phyloP scores from a whole-genome alignment of 2,797 vertebrate species.

The Sciurus vulgaris region DNA sequence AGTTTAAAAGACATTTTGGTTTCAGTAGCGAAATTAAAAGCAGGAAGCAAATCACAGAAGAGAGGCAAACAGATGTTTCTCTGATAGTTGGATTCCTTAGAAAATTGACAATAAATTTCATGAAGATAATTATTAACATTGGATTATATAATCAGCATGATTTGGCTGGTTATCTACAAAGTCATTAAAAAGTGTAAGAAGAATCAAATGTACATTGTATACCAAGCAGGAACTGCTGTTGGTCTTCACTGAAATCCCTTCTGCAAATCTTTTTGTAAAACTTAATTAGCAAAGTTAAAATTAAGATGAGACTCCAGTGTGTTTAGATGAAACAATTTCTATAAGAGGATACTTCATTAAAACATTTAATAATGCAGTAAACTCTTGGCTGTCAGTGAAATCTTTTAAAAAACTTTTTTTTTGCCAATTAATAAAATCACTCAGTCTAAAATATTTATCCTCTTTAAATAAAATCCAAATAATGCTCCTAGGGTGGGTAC shows the following conservation, averaged over 20 bases:
- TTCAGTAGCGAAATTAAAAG: constrained; percentile 82
- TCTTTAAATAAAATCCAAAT: constrained; percentile 46
- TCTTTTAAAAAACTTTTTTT: constrained; percentile 61
- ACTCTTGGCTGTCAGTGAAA: constrained; percentile 70
- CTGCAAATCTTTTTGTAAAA: constrained; percentile 68
- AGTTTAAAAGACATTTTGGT: constrained; percentile 76
- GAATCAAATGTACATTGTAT: constrained; percentile 73
- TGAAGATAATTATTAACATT: constrained; percentile 85
- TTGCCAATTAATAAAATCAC: constrained; percentile 69
- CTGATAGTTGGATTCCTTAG: constrained; percentile 84
- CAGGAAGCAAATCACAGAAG: constrained; percentile 72
- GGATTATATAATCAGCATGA: constrained; percentile 80
- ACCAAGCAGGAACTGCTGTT: constrained; percentile 62
- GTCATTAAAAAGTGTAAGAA: constrained; percentile 82
- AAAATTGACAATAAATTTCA: constrained; percentile 80
- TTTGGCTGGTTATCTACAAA: constrained; percentile 74
- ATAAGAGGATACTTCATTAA: constrained; percentile 78
- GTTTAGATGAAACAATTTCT: constrained; percentile 77
- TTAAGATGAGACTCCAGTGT: constrained; percentile 74
- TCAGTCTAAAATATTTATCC: constrained; percentile 69
- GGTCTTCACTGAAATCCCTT: constrained; percentile 50
- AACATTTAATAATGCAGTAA: constrained; percentile 75
- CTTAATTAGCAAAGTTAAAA: constrained; percentile 82
- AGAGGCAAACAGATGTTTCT: constrained; percentile 79
- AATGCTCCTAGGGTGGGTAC: not conserved